Conservation (phyloP, 2,797 vertebrate species). For the Pristis pectinata region DNA sequence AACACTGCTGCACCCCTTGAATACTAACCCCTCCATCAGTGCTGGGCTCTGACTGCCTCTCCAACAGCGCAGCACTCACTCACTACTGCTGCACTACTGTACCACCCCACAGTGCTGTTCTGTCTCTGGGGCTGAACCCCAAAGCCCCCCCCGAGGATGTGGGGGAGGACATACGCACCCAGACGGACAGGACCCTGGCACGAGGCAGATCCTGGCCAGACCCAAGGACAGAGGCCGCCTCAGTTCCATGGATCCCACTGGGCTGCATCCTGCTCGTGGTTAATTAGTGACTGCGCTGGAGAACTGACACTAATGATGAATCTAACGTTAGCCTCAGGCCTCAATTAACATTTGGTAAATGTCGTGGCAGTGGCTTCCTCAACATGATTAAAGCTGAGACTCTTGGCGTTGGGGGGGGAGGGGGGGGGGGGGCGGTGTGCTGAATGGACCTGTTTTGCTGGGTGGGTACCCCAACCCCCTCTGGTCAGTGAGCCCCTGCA, state of each 20-base stretch:
- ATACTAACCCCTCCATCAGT: too few relatives aligned
- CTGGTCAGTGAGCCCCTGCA: too few relatives aligned
- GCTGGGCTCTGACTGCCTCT: too few relatives aligned
- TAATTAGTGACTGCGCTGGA: not conserved
- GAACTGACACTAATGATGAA: not conserved
- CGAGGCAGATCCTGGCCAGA: fast-evolving
- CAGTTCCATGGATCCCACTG: not conserved
- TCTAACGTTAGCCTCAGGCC: not conserved
- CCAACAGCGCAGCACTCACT: too few relatives aligned
- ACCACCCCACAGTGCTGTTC: not conserved
- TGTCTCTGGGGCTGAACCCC: not conserved
- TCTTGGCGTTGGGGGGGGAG: not conserved
- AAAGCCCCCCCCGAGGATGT: too few relatives aligned
- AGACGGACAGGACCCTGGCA: too few relatives aligned
- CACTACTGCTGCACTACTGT: too few relatives aligned
- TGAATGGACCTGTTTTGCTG: not conserved
- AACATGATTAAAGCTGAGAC: not conserved
- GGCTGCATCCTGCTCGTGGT: not conserved
- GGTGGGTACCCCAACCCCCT: not conserved
- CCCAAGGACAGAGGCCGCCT: too few relatives aligned
- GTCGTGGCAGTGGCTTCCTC: not conserved
- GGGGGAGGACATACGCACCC: too few relatives aligned
- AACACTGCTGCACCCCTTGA: too few relatives aligned
- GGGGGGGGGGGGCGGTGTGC: too few relatives aligned
- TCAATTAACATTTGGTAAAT: not conserved